Evolutionary conservation across 2,113 vertebrate genomes (phyloP), one percentile per base, ranked within the genome.

Genomic region (Prochilodus magdalenae): DNA sequence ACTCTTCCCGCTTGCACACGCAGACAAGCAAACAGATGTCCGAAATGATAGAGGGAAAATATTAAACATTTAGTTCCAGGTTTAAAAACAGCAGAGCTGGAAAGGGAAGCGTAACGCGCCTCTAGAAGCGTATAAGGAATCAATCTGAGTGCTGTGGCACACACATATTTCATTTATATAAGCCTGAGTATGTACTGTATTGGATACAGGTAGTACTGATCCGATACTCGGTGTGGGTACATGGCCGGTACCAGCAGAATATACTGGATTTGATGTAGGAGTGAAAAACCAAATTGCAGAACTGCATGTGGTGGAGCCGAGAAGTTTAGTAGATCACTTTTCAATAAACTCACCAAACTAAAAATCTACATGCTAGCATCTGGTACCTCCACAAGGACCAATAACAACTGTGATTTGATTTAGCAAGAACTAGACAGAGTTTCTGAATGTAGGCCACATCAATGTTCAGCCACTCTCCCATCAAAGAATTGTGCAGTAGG

Each of bases 11-110:
- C 62, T 44, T 59, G 33, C 66, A 69, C 16, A 24, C 20, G 20
- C 83, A 69, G 73, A 57, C 72, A 51, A 53, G 22, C 29, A 69
- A 78, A 79, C 59, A 71, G 33, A 75, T 79, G 65, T 24, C 75
- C 76, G 26, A 53, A 72, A 72, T 18, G 30, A 49, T 20, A 81
- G 40, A 77, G 20, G 27, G 73, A 75, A 82, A 62, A 16, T 22
- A 72, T 81, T 73, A 82, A 30, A 74, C 33, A 30, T 82, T 74
- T 71, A 71, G 40, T 70, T 71, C 55, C 40, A 44, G 73, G 59
- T 66, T 72, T 44, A 69, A 69, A 77, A 36, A 80, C 67, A 67
- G 24, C 79, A 51, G 60, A 62, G 36, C 77, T 71, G 53, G 24
- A 84, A 78, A 75, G 65, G 5, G 73, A 67, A 24, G 27, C 16